phyloP scores from a whole-genome alignment of 2,888 invertebrate species.

The Synergus itoensis region DNA sequence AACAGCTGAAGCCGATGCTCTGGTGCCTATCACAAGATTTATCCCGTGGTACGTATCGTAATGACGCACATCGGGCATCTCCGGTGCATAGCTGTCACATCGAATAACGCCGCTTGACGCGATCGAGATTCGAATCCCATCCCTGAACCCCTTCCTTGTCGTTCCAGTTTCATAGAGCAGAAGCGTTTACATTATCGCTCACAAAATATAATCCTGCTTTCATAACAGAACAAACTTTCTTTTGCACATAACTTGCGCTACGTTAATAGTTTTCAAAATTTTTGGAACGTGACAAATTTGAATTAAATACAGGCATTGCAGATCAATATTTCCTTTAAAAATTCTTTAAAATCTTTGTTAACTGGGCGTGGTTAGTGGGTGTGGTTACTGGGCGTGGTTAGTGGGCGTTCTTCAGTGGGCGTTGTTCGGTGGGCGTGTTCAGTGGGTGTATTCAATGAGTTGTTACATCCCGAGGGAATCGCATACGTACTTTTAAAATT shows the following conservation, averaged over 20 bases:
- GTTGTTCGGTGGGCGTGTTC: background rate
- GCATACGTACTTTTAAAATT: too few relatives aligned
- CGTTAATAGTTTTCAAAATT: background rate
- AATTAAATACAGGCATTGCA: too few relatives aligned
- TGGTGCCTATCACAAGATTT: conserved; percentile 58
- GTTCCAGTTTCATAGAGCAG: conserved; percentile 22
- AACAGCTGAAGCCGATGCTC: conserved; percentile 40
- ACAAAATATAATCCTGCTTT: background rate
- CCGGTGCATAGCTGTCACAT: conserved; percentile 63
- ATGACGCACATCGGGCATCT: conserved; percentile 59
- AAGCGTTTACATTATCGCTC: conserved; percentile 3
- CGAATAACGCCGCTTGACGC: conserved; percentile 58
- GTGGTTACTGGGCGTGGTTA: background rate
- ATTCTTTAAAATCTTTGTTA: too few relatives aligned
- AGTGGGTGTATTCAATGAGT: too few relatives aligned
- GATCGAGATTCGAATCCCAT: conserved; percentile 62
- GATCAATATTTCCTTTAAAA: background rate
- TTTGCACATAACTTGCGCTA: background rate
- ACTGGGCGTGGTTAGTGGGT: too few relatives aligned
- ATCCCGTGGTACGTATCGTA: conserved; percentile 58
- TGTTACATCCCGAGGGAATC: too few relatives aligned
- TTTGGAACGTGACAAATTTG: background rate
- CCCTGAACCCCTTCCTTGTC: conserved; percentile 22
- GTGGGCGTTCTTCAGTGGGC: too few relatives aligned
- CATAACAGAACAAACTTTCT: conserved; percentile 6